These are phyloP conservation scores for Ophonus ardosiacus DNA, from an alignment of 2,888 invertebrate genomes.

Conservation along the genomic window DNA sequence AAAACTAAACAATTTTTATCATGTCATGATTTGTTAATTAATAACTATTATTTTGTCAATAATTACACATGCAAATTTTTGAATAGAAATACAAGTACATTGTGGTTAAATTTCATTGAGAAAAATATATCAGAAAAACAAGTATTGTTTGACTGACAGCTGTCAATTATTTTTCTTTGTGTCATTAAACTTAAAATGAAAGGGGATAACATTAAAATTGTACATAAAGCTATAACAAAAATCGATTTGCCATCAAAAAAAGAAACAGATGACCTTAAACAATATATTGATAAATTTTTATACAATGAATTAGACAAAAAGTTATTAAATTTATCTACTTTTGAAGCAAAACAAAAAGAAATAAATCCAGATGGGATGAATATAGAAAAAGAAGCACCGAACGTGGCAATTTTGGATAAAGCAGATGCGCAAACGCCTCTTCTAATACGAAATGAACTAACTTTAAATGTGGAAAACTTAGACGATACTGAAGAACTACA, in stretches of 20 bases:
- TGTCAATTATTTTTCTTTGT: slow-evolving; percentile 9
- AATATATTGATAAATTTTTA: background rate
- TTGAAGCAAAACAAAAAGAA: background rate
- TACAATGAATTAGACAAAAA: background rate
- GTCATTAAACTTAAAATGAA: background rate
- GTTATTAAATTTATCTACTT: background rate
- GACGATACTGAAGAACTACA: background rate
- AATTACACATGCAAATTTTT: slow-evolving; percentile 3
- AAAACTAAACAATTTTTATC: slow-evolving; percentile 20
- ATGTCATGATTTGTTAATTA: background rate
- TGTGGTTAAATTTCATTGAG: background rate
- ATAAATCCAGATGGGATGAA: background rate
- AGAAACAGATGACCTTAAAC: background rate
- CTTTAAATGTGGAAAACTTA: background rate
- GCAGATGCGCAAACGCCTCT: no score
- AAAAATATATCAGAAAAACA: background rate
- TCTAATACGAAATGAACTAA: background rate
- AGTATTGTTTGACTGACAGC: background rate
- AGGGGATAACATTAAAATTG: background rate
- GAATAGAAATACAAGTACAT: background rate
- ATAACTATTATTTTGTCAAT: slow-evolving; percentile 16
- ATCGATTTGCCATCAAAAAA: background rate
- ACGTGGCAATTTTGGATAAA: background rate
- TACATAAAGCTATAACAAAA: background rate
- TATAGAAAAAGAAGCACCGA: background rate